Evolutionary conservation across 2,797 vertebrate genomes (phyloP).

Genomic region (Eidolon dupreanum): DNA sequence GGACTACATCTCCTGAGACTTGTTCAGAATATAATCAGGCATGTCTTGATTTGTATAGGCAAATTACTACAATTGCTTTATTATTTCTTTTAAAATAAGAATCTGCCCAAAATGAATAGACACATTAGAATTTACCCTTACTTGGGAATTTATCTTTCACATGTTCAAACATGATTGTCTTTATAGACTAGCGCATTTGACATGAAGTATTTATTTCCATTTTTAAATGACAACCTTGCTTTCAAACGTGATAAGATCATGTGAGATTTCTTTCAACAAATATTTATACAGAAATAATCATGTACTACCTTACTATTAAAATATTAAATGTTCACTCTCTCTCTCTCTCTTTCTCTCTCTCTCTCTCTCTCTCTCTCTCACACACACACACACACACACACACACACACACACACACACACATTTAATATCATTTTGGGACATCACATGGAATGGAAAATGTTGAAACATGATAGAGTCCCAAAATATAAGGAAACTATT

Average conservation of each 20-base stretch:
- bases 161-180: conserved; percentile 53
- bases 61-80: conserved; percentile 46
- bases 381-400: not conserved
- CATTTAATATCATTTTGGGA: not conserved
- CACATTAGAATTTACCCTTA: not conserved
- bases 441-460: not conserved
- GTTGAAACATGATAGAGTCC: not conserved
- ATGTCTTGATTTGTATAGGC: conserved; percentile 53
- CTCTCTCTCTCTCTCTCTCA: not conserved
- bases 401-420: not conserved
- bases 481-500: not conserved
- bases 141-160: not conserved
- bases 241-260: not conserved
- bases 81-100: conserved; percentile 58
- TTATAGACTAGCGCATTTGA: not conserved
- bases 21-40: conserved; percentile 29
- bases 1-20: not conserved
- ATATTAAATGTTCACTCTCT: not conserved
- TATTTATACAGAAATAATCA: not conserved
- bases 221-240: conserved; percentile 32
- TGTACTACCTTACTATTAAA: not conserved
- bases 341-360: no score
- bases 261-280: not conserved
- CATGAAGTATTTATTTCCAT: not conserved
- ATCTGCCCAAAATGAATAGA: not conserved